Evolutionary conservation across 1,140 invertebrate species (phyloP), one percentile per base, ranked within the genome.

Genomic region (Orius insidiosus): DNA sequence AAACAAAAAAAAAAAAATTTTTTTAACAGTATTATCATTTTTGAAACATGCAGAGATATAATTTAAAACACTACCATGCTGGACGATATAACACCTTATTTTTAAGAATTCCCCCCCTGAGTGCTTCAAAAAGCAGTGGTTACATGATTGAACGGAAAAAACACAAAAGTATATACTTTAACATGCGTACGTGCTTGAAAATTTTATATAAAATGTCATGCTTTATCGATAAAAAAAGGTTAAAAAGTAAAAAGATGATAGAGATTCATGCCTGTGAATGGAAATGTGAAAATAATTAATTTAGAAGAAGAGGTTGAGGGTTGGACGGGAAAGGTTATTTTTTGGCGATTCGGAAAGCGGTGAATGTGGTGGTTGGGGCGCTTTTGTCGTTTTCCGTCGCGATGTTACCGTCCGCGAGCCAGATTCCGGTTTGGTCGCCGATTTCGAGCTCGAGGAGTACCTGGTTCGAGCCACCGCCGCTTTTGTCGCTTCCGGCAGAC

Each of bases 261-360:
- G 24, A 19, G 6, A 43, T 43, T 31, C 5, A 43, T 30, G 41
- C 30, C 14, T 31, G 11, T 43, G 8, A 3, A 13, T 43, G 13
- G 18, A 5, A 31, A 11, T 32, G 19, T 43, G n/a, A 24, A 11
- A 13, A 43, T 15, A 43, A 24, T 8, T 11, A 43, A 11, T n/a
- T 13, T 41, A 19, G n/a, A 14, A 41, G 33, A 11, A n/a, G 16
- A n/a, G 13, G 32, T n/a, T 46, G 13, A 8, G 31, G 16, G 10
- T n/a, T 15, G 32, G 15, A 10, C 8, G 11, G 31, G 44, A 37
- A n/a, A 14, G 30, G 8, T 61, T 49, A 63, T 50, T 62, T 65
- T 52, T 64, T 66, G 35, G 63, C 60, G 31, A 67, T 60, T 36
- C 65, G 59, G 35, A 63, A 61, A 5, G 61, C 67, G 34, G 61